Evolutionary conservation across 2,797 vertebrate genomes (phyloP).

Genomic region (Hydrolagus colliei): DNA sequence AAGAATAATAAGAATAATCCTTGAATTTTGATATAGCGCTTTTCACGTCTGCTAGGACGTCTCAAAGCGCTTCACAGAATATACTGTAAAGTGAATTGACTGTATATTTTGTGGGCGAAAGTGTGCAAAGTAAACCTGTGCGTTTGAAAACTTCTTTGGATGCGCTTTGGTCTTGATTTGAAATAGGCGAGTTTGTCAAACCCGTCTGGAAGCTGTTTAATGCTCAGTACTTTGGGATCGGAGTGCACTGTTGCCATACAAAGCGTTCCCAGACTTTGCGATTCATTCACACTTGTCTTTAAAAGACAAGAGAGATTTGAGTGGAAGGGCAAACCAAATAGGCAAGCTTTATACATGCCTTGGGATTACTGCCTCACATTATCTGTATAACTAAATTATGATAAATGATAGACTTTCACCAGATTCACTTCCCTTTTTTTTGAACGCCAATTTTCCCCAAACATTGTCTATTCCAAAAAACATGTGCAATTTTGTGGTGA

Average conservation of each 20-base stretch:
- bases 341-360: neutral
- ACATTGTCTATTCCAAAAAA: neutral
- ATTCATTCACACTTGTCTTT: neutral
- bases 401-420: neutral
- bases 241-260: neutral
- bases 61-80: too few relatives aligned
- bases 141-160: neutral
- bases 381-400: neutral
- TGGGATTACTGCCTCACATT: neutral
- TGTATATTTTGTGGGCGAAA: too few relatives aligned
- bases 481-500: too few relatives aligned
- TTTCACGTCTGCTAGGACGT: too few relatives aligned
- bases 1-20: too few relatives aligned
- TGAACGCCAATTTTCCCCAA: neutral
- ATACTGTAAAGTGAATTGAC: too few relatives aligned
- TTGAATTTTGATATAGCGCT: too few relatives aligned
- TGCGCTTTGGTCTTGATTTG: neutral
- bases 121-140: neutral
- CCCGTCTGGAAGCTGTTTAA: neutral
- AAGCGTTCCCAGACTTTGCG: neutral
- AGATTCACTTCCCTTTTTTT: neutral
- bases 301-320: neutral
- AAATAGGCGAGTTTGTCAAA: neutral
- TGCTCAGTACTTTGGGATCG: neutral
- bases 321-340: neutral